Evolutionary conservation across 2,113 vertebrate species (phyloP), one percentile per base, ranked within the genome.

Genomic region (Apteryx owenii): DNA sequence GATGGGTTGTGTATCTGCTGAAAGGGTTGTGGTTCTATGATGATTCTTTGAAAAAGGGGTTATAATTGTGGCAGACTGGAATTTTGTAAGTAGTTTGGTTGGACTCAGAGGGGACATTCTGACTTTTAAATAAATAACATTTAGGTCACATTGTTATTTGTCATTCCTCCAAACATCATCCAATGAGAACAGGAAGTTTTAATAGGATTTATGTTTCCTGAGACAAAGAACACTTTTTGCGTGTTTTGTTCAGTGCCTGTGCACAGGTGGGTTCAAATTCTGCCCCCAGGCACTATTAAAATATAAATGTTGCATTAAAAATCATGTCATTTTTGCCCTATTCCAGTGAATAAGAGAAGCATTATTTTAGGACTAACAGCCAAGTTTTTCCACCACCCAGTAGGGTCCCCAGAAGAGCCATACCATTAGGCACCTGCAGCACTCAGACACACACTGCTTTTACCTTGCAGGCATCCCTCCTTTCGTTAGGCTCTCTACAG

Each of bases 261-360:
- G 3, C 38, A 44, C 31, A 87, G 58, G 80, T 18, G 65, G 48
- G 51, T 28, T 95, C 70, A 76, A 81, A 23, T 87, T 92, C 77
- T 94, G 38, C 77, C 53, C 76, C 79, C 89, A 87, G 75, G 66
- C 53, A 42, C 9, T 62, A 36, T 56, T 91, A 42, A 90, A 80
- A 79, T 76, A 90, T 87, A 82, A 89, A 87, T 31, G 36, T 46
- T 92, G 26, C 22, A 46, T 73, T 90, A 82, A 93, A 93, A 77
- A 61, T 40, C 29, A n/a, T 79, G 61, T 77, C 23, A 44, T 56
- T 88, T 85, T 80, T 96, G 22, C 28, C 53, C 23, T 21, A 73
- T 16, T 87, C 16, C 44, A 66, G 12, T 36, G 29, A 80, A 82
- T 90, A 84, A 70, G n/a, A 61, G 21, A 75, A 66, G 58, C n/a